A percentile compares a stretch with the other conserved stretches of the same genome.
phyloP scores from a whole-genome alignment of 2,113 vertebrate species.

The Nerophis ophidion region DNA sequence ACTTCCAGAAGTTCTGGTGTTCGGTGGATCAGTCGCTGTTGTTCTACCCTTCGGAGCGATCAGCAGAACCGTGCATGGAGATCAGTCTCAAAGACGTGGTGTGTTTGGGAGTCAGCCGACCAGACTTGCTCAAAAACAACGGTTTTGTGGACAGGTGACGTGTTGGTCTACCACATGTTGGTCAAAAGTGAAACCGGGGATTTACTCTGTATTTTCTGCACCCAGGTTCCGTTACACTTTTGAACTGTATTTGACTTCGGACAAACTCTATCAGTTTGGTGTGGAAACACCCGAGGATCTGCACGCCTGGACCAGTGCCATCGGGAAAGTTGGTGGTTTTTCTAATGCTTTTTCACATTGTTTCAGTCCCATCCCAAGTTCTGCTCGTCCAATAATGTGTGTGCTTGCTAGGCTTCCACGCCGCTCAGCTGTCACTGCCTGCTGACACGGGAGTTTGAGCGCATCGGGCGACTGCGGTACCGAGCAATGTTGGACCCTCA shows the following conservation, averaged over 20 bases:
- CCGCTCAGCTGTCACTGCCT: slow-evolving; percentile 91
- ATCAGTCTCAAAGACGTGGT: slow-evolving; percentile 75
- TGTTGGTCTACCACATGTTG: background rate
- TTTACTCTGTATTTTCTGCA: slow-evolving; percentile 12
- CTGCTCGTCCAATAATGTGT: background rate
- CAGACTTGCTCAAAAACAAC: slow-evolving; percentile 50
- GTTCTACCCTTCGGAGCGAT: slow-evolving; percentile 78
- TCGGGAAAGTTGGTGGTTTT: slow-evolving; percentile 79
- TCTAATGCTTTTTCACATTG: background rate
- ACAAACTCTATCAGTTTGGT: slow-evolving; percentile 86
- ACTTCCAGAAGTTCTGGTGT: slow-evolving; percentile 85
- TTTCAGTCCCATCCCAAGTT: background rate
- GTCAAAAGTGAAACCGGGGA: background rate
- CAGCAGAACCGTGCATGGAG: slow-evolving; percentile 69
- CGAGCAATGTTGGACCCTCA: slow-evolving; percentile 86
- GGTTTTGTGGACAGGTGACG: slow-evolving; percentile 73
- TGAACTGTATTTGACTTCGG: slow-evolving; percentile 81
- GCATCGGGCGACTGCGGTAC: slow-evolving; percentile 83
- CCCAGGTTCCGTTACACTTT: slow-evolving; percentile 87
- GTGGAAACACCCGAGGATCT: slow-evolving; percentile 78
- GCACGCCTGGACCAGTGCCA: slow-evolving; percentile 84
- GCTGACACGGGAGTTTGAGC: slow-evolving; percentile 85
- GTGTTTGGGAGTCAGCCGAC: slow-evolving; percentile 77
- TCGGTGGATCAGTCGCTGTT: slow-evolving; percentile 76
- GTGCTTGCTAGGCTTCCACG: slow-evolving; percentile 77